Evolutionary conservation across 2,888 invertebrate species (phyloP), one percentile per base, ranked within the genome.

Genomic region (Synanthedon andrenaeformis): DNA sequence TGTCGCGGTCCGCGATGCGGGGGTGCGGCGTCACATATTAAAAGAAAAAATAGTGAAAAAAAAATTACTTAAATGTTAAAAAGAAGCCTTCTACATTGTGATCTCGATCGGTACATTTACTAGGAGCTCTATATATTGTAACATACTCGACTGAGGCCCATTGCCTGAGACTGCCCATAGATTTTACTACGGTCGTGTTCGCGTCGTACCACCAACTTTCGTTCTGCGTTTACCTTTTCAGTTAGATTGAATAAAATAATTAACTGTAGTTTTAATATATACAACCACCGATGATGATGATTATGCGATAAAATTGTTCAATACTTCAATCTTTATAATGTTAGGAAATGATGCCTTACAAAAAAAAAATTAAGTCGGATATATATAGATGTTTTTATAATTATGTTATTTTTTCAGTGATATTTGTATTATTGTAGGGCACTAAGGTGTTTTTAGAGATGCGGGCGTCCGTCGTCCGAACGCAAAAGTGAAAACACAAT

Each of bases 261-360:
- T 70, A 71, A 75, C 74, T 68, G 74, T 82, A 83, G 78, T 72
- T 74, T 69, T 81, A 81, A 79, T 41, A 42, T 79, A 68, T 76
- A 72, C 83, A 82, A 77, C 85, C 84, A 83, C 85, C 86, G 84
- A 82, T 76, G 70, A 71, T 70, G 74, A 85, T 85, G 84, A 82
- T 76, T 70, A 70, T 70, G 74, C 70, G 76, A 77, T 73, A 62
- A 73, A 74, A 73, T 68, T 70, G 72, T 76, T 80, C 82, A 76
- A 77, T 75, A 69, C 79, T 76, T 35, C 35, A 35, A 35, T 35
- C 79, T 81, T 82, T 49, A 53, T 84, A 85, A 86, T 83, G 77
- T 82, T 81, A 84, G 83, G 82, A 81, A 83, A 82, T 64, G 82
- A 82, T 82, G 85, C 84, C 83, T 84, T 84, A 72, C 69, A 82